A percentile compares a stretch with the other conserved stretches of the same genome.
Conservation (phyloP, 1,140 invertebrate species). For the Zaprionus inermis region DNA sequence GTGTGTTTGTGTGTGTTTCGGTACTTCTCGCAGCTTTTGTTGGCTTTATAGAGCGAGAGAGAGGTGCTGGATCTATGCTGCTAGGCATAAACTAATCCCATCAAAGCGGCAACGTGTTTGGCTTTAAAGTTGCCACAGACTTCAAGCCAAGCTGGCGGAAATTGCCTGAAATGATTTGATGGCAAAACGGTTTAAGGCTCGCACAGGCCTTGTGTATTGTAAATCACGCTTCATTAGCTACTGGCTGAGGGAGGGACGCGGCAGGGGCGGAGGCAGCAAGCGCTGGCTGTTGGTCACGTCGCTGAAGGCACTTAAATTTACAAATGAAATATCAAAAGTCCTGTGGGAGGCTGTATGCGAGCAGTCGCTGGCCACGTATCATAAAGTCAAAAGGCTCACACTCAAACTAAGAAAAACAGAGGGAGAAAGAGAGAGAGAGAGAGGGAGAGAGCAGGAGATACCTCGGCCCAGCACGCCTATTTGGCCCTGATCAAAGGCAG, state of each 20-base stretch:
- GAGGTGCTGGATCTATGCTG: neutral
- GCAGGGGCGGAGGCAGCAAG: too few species aligned
- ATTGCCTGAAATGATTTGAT: slow-evolving; percentile 9
- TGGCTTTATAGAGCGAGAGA: neutral
- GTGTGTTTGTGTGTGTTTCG: neutral
- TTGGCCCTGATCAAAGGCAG: slow-evolving; percentile 69
- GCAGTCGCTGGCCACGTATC: slow-evolving; percentile 14
- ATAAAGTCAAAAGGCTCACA: slow-evolving; percentile 28
- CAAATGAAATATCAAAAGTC: slow-evolving; percentile 47
- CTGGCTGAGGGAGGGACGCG: neutral
- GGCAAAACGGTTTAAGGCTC: neutral
- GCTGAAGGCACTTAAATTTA: slow-evolving; percentile 39
- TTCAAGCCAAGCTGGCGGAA: neutral
- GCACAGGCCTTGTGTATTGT: slow-evolving; percentile 5
- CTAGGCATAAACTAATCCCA: neutral
- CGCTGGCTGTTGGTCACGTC: neutral
- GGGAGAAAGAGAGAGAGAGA: too few species aligned
- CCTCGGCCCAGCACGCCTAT: slow-evolving; percentile 24
- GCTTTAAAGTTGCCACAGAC: slow-evolving; percentile 2
- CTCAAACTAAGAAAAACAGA: neutral
- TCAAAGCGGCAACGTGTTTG: neutral
- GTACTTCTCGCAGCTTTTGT: neutral
- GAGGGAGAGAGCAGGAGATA: neutral
- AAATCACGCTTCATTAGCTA: slow-evolving; percentile 41
- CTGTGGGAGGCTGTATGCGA: slow-evolving; percentile 9